Evolutionary conservation across 1,140 invertebrate genomes (phyloP).

Genomic region (Battus philenor): DNA sequence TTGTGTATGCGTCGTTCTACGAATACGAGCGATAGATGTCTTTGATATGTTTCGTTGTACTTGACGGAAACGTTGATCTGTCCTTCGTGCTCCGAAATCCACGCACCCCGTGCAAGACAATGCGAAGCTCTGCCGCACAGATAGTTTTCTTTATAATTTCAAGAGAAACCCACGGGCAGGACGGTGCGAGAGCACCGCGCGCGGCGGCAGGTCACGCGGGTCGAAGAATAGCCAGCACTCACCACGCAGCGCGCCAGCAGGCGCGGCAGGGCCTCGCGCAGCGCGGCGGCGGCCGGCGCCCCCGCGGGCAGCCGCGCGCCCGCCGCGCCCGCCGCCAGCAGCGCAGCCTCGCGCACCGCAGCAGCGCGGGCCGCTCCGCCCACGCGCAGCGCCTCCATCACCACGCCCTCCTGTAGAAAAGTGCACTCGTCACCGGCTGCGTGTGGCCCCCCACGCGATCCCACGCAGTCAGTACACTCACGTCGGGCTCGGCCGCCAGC

Average conservation of each 20-base stretch:
- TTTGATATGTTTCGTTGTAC: no score
- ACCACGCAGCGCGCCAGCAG: constrained; percentile 19
- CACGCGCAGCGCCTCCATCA: constrained; percentile 14
- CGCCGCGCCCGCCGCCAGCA: constrained; percentile 22
- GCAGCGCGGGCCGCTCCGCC: constrained; percentile 13
- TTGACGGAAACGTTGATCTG: no score
- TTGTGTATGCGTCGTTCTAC: no score
- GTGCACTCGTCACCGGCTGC: background rate
- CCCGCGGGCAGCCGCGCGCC: background rate
- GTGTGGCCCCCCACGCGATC: constrained; percentile 16
- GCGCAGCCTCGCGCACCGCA: constrained; percentile 16
- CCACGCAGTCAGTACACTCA: constrained; percentile 1
- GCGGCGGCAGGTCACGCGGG: no score
- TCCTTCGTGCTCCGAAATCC: no score
- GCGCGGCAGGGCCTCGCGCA: constrained; percentile 17
- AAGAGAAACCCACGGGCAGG: no score
- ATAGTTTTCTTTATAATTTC: no score
- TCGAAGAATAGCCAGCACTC: no score
- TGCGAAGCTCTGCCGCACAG: no score
- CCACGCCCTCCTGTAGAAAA: constrained; percentile 4
- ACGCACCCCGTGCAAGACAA: no score
- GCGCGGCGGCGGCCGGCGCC: constrained; percentile 3
- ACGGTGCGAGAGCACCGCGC: no score
- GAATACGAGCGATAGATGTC: no score
- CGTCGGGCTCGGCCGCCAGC: constrained; percentile 6